Conservation (phyloP, 2,888 invertebrate species). For the Nemoura dubitans region DNA sequence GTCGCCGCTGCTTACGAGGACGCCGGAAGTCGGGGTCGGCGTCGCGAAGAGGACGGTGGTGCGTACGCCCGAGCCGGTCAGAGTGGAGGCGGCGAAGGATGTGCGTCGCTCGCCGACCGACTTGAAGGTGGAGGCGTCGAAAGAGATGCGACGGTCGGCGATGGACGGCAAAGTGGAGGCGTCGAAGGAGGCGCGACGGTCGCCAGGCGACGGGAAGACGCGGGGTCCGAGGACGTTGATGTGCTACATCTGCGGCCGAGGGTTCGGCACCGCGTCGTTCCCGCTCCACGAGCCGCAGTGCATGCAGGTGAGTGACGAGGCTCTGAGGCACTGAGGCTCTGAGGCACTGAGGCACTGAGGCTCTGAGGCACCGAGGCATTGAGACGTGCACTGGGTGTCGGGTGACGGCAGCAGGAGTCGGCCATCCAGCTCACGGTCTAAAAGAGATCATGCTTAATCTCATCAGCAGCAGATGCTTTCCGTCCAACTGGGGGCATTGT, state of each 20-base stretch:
- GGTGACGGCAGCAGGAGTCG: no score
- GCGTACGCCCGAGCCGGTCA: slow-evolving; percentile 19
- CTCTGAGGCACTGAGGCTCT: no score
- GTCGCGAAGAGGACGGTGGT: neutral
- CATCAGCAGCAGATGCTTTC: no score
- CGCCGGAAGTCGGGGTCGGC: neutral
- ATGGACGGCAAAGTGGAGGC: neutral
- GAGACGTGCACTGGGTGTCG: no score
- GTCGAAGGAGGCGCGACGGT: neutral
- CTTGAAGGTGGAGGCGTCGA: slow-evolving; percentile 51
- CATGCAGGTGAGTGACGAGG: slow-evolving; percentile 61
- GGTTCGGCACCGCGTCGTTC: slow-evolving; percentile 73
- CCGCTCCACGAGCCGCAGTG: slow-evolving; percentile 74
- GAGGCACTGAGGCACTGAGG: no score
- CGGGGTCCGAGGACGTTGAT: slow-evolving; percentile 59
- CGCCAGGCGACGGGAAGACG: neutral
- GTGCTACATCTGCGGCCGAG: slow-evolving; percentile 73
- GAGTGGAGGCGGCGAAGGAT: neutral
- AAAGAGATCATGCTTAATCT: no score
- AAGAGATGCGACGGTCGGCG: no score
- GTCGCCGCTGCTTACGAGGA: neutral
- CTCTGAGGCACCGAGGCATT: no score
- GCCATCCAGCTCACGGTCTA: no score
- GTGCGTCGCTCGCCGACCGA: neutral
- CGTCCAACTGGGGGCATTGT: no score